A percentile compares a stretch with the other conserved stretches of the same genome.
Evolutionary conservation across 2,797 vertebrate species (phyloP).

Genomic region (Hephaestus fuliginosus): DNA sequence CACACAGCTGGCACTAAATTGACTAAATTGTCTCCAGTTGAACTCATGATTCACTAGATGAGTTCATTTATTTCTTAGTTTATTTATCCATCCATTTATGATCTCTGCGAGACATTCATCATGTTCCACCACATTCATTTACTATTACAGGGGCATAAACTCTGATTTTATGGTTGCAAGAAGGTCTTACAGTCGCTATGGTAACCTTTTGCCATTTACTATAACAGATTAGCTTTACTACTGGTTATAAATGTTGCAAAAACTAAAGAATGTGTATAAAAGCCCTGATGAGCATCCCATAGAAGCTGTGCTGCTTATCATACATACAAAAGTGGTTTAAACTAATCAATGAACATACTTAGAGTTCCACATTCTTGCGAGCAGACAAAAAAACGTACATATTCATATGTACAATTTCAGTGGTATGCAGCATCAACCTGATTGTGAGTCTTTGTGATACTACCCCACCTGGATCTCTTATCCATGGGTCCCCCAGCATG

Average conservation of each 20-base stretch:
- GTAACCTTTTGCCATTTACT: background rate
- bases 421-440: conserved; percentile 28
- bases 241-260: background rate
- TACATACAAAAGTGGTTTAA: background rate
- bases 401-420: conserved; percentile 10
- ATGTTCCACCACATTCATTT: background rate
- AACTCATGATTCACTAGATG: conserved; percentile 6
- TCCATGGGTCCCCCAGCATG: conserved; percentile 60
- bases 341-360: background rate
- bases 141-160: background rate
- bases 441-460: conserved; percentile 32
- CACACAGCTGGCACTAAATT: conserved; percentile 43
- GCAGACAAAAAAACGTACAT: background rate
- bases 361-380: background rate
- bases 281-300: background rate
- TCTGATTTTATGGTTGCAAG: background rate
- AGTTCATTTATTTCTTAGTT: conserved; percentile 10
- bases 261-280: background rate
- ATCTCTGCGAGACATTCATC: background rate
- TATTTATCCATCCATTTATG: background rate
- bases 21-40: conserved; percentile 32
- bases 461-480: conserved; percentile 71
- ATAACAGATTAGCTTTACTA: background rate
- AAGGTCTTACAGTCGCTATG: conserved; percentile 11
- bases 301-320: background rate